A percentile compares a stretch with the other conserved stretches of the same genome.
These are phyloP conservation scores for Zaprionus ghesquierei DNA, from an alignment of 1,140 invertebrate species.

Conservation along the genomic window DNA sequence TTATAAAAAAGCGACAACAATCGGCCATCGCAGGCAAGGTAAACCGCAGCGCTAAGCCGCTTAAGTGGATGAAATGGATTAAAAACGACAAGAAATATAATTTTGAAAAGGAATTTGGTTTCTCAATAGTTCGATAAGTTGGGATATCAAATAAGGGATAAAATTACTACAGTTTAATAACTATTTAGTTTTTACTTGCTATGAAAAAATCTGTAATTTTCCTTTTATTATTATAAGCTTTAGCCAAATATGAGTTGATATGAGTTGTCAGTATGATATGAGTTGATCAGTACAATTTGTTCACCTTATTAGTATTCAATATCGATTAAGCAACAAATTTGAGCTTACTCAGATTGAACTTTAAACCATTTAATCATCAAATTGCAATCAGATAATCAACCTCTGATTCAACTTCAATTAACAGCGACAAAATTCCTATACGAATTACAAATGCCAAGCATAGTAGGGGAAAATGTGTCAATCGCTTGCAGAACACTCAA, in stretches of 20 bases:
- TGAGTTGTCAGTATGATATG: too few relatives aligned
- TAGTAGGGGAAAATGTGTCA: slow-evolving; percentile 29
- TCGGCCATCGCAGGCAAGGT: slow-evolving; percentile 33
- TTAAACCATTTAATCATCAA: neutral
- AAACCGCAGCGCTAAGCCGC: slow-evolving; percentile 26
- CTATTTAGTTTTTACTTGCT: too few relatives aligned
- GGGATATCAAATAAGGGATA: too few relatives aligned
- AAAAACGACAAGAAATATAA: neutral
- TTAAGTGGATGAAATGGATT: too few relatives aligned
- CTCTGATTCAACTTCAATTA: slow-evolving; percentile 17
- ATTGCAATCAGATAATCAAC: neutral
- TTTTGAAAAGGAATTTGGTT: neutral
- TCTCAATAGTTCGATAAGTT: too few relatives aligned
- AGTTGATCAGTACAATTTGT: neutral
- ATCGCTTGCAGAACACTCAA: neutral
- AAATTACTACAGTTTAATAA: too few relatives aligned
- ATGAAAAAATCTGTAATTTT: too few relatives aligned
- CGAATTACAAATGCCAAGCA: slow-evolving; percentile 32
- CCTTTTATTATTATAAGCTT: too few relatives aligned
- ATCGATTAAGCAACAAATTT: neutral
- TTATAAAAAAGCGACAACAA: slow-evolving; percentile 41
- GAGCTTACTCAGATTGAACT: neutral
- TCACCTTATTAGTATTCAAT: neutral
- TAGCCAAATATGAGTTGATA: too few relatives aligned
- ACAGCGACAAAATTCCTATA: slow-evolving; percentile 28